These are phyloP conservation scores for Biston betularia DNA, from an alignment of 2,888 invertebrate species.

Conservation along the genomic window DNA sequence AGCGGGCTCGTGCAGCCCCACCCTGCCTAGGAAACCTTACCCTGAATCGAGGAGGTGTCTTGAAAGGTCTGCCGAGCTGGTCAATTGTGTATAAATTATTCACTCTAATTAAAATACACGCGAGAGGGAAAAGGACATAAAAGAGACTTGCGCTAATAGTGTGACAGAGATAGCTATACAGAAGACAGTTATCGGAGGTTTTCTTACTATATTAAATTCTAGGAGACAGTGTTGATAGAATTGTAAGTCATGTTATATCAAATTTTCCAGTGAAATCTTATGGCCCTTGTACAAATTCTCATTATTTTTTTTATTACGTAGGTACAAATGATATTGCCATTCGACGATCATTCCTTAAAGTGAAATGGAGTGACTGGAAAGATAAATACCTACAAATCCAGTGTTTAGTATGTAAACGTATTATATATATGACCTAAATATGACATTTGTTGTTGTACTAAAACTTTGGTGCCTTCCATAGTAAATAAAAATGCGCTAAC, in stretches of 20 bases:
- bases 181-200: no score
- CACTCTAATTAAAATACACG: neutral
- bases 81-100: neutral
- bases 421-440: constrained; percentile 54
- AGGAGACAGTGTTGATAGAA: neutral
- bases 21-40: no score
- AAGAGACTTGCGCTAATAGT: neutral
- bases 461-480: constrained; percentile 70
- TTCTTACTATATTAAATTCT: neutral
- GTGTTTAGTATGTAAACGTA: constrained; percentile 23
- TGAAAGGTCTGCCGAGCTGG: neutral
- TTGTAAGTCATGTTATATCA: neutral
- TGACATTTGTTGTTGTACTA: constrained; percentile 41
- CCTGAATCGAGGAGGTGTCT: no score
- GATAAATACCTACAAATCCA: constrained; percentile 16
- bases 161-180: neutral
- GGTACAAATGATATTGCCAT: constrained; percentile 57
- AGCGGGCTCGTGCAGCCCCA: no score
- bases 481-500: constrained; percentile 62
- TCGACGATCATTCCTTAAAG: constrained; percentile 43
- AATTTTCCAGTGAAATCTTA: neutral
- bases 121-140: neutral
- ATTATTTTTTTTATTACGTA: constrained; percentile 38
- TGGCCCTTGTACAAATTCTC: constrained; percentile 44
- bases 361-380: constrained; percentile 18